Base-by-base conservation (phyloP, 2,888 invertebrate species). In the Amorpha juglandis region DNA sequence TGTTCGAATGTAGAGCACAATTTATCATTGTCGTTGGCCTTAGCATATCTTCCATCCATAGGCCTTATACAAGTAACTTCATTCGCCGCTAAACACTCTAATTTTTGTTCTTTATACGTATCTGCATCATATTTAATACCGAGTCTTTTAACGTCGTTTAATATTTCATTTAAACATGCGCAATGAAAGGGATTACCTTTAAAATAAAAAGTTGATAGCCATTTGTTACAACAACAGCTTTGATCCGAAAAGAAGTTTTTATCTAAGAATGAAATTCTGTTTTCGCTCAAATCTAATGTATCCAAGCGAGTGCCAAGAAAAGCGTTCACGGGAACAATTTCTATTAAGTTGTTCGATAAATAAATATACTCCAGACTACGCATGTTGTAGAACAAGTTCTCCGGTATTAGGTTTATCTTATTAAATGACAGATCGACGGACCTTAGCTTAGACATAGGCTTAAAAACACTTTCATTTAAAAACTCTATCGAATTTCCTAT, bases 151-250 rank as follows among this genome's bases (percentile, higher is more conserved):
- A 89, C 79, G 74, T 92, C 91, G 62, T 79, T 81, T 1, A 91
- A 52, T 27, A 90, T 67, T 45, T 90, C 84, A 53, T 75, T 78
- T 0, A 92, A 74, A 71, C 92, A 92, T 0, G 86, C 78, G 69
- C 92, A 92, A 66, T 91, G 91, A 90, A 90, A 92, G 1, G 91
- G 92, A 67, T 92, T 92, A 14, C 87, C 83, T 16, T 89, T 84
- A 38, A 92, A 88, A 65, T 81, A 84, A 64, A 92, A 88, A 67
- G 19, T n/a, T 50, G 89, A 89, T 3, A 73, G 78, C 33, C 91
- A 68, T 19, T 62, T 76, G 0, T 80, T 84, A 0, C 89, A 89
- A 4, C 83, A 85, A 69, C 89, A 90, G 58, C 71, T 82, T 0
- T 91, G 70, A 50, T 90, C 89, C 38, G 89, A 75, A 64, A 83